These are phyloP conservation scores for Romanogobio albipinnatus DNA, from an alignment of 2,113 vertebrate species.

Conservation along the genomic window DNA sequence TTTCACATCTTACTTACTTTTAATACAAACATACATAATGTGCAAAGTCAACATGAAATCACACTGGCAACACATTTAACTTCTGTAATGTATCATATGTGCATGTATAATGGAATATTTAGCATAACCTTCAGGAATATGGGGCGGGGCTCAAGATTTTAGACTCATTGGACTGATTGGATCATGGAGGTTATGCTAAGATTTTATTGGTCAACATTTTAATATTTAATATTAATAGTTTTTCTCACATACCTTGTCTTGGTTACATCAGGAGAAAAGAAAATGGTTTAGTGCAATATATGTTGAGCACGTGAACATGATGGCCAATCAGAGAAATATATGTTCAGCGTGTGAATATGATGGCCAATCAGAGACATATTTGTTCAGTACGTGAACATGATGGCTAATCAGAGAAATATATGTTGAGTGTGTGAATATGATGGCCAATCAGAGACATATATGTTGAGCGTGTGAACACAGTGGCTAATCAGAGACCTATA, in stretches of 20 bases:
- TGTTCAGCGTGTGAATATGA: too few species aligned
- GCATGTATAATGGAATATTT: neutral
- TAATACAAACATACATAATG: slow-evolving; percentile 1
- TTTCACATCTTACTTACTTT: neutral
- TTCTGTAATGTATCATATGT: neutral
- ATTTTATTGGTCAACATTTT: neutral
- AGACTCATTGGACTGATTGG: neutral
- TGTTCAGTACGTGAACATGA: too few species aligned
- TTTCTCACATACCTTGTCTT: neutral
- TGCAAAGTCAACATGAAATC: neutral
- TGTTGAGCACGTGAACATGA: too few species aligned
- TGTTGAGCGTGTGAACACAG: too few species aligned
- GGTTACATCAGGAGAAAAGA: neutral
- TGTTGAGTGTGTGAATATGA: too few species aligned
- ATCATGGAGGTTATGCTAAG: neutral
- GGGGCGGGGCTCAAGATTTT: neutral
- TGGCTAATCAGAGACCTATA: too few species aligned
- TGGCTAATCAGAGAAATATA: too few species aligned
- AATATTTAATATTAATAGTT: too few species aligned
- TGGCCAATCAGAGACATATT: too few species aligned
- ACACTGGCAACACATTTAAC: slow-evolving; percentile 1
- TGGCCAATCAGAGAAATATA: too few species aligned
- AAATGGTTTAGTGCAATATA: neutral
- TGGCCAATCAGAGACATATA: too few species aligned
- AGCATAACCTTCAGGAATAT: neutral